phyloP scores from a whole-genome alignment of 1,140 invertebrate species.

The Conus betulinus region DNA sequence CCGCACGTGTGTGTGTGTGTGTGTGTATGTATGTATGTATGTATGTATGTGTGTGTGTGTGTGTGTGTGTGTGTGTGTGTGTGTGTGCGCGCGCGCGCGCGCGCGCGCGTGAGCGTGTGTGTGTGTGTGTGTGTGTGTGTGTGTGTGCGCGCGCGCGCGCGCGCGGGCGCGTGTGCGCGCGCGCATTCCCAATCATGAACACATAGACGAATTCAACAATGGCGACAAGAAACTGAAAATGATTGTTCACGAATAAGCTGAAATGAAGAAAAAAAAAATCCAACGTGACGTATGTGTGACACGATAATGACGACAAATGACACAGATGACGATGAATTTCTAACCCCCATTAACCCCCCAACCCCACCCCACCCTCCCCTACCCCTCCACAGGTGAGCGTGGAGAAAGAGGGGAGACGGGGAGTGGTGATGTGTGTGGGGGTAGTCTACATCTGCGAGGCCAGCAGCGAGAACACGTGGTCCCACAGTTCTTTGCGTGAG shows the following conservation, averaged over 20 bases:
- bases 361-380: no score
- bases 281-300: no score
- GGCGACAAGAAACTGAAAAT: no score
- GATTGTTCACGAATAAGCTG: no score
- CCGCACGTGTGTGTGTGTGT: constrained; percentile 8
- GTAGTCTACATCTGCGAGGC: constrained; percentile 54
- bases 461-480: constrained; percentile 50
- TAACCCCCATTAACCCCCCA: no score
- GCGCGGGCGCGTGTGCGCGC: neutral
- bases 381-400: neutral
- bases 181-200: no score
- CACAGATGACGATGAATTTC: no score
- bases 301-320: no score
- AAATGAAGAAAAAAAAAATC: no score
- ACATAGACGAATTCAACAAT: no score
- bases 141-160: neutral
- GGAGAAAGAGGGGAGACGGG: constrained; percentile 31
- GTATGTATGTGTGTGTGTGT: constrained; percentile 3
- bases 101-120: neutral
- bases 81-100: neutral
- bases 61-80: constrained; percentile 10
- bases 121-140: neutral
- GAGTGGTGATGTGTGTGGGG: constrained; percentile 45
- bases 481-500: constrained; percentile 26
- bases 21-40: neutral